Percentiles rank a stretch among this genome's conserved stretches.
Conservation (phyloP, 2,888 invertebrate species). For the Lissocephala sabroskyi region DNA sequence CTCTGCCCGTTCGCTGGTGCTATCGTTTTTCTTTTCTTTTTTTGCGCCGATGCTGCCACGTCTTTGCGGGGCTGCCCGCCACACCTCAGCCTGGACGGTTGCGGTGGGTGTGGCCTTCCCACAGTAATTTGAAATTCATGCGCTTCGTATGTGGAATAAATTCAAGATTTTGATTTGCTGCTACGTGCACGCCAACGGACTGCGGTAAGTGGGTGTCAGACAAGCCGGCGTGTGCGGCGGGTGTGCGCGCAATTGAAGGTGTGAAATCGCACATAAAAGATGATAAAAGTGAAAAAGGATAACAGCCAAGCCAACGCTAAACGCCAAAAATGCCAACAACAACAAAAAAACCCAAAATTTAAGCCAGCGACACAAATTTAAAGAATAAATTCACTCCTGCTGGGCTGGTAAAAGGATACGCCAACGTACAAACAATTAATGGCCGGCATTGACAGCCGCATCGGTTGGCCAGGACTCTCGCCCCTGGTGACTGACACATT, state of each 20-base stretch:
- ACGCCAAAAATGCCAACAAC: constrained; percentile 8
- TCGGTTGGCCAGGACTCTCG: neutral
- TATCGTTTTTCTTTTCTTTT: too few relatives aligned
- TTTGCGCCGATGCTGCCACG: neutral
- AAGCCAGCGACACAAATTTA: neutral
- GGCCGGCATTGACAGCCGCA: constrained; percentile 2
- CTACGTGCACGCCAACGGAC: constrained; percentile 42
- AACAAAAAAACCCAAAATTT: neutral
- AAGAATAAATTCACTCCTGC: neutral
- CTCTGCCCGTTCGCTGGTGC: too few relatives aligned
- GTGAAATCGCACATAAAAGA: constrained; percentile 60
- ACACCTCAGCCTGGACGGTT: too few relatives aligned
- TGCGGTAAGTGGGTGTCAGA: too few relatives aligned
- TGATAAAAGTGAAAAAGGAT: constrained; percentile 54
- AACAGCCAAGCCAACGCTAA: too few relatives aligned
- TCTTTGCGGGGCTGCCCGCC: neutral
- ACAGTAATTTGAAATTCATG: constrained; percentile 68
- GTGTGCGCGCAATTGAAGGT: constrained; percentile 47
- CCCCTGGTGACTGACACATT: too few relatives aligned
- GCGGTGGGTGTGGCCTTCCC: constrained; percentile 36
- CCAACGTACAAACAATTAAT: constrained; percentile 6
- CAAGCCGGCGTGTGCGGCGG: too few relatives aligned
- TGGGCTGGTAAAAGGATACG: too few relatives aligned
- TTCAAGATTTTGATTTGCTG: constrained; percentile 62
- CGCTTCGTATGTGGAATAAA: constrained; percentile 68